These are phyloP conservation scores for Epizoanthus stellaris DNA, from an alignment of 92 coral and sea anemone species.

Conservation along the genomic window DNA sequence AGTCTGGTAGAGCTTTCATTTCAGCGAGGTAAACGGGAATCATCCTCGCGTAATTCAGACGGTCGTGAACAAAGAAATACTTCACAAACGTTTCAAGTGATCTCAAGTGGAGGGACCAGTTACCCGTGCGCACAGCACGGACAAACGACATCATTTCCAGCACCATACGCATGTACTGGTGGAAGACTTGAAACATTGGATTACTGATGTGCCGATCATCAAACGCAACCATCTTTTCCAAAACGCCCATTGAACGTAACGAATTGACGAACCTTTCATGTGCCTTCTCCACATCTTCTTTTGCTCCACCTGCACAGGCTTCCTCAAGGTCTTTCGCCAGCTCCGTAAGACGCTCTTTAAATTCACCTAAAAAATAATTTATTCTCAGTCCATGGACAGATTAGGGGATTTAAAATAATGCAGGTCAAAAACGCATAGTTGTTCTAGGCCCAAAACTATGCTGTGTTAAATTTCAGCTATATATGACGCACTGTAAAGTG, in stretches of 20 bases:
- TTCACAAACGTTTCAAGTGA: slow-evolving; percentile 45
- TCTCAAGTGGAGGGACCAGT: slow-evolving; percentile 62
- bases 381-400: too few species aligned
- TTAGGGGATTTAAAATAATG: too few species aligned
- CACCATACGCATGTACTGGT: slow-evolving; percentile 59
- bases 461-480: too few species aligned
- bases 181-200: slow-evolving; percentile 59
- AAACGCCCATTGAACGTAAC: background rate
- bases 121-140: slow-evolving; percentile 57
- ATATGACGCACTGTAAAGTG: too few species aligned
- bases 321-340: slow-evolving; percentile 14
- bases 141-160: slow-evolving; percentile 56
- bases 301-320: background rate
- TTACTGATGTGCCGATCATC: slow-evolving; percentile 20
- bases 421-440: too few species aligned
- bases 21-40: slow-evolving; percentile 66
- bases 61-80: slow-evolving; percentile 68
- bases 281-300: slow-evolving; percentile 24
- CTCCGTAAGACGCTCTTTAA: slow-evolving; percentile 22
- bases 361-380: slow-evolving; percentile 2
- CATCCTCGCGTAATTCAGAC: slow-evolving; percentile 60
- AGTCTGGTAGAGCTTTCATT: slow-evolving; percentile 34
- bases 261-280: background rate
- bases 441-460: too few species aligned
- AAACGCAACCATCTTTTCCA: slow-evolving; percentile 55